phyloP scores from a whole-genome alignment of 2,888 invertebrate genomes.

The Aspidiotus rigidus region DNA sequence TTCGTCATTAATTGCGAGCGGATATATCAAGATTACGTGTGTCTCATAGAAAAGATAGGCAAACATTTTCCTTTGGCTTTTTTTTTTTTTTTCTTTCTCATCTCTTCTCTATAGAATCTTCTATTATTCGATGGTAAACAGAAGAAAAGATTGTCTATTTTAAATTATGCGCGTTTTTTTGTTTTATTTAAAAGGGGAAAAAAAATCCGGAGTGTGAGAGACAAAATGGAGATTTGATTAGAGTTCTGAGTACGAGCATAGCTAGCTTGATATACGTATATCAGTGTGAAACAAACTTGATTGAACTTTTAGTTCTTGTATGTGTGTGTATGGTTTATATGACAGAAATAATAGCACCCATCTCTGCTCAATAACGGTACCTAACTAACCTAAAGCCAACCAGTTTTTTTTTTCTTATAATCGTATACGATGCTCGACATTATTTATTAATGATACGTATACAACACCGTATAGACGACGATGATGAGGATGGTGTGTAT shows the following conservation, averaged over 20 bases:
- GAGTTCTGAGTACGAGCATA: neutral
- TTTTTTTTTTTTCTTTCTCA: neutral
- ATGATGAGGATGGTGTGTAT: too few relatives aligned
- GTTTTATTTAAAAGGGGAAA: too few relatives aligned
- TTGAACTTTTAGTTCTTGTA: slow-evolving; percentile 18
- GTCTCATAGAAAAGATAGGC: neutral
- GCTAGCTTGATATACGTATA: neutral
- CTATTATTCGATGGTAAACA: neutral
- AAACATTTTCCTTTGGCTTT: neutral
- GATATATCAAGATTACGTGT: neutral
- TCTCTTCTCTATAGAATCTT: neutral
- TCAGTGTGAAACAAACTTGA: neutral
- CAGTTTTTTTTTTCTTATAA: slow-evolving; percentile 13
- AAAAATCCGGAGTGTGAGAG: too few relatives aligned
- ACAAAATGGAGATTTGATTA: too few relatives aligned
- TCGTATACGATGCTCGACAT: slow-evolving; percentile 29
- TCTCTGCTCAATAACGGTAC: slow-evolving; percentile 28
- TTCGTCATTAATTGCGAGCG: too few relatives aligned
- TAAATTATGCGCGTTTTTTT: slow-evolving; percentile 5
- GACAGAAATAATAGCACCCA: slow-evolving; percentile 29
- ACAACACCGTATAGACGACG: too few relatives aligned
- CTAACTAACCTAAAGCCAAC: slow-evolving; percentile 23
- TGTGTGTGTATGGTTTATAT: neutral
- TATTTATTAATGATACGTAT: slow-evolving; percentile 9
- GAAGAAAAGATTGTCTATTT: neutral